phyloP scores from a whole-genome alignment of 35 echinoderm and acorn worm species.

The Lytechinus variegatus region DNA sequence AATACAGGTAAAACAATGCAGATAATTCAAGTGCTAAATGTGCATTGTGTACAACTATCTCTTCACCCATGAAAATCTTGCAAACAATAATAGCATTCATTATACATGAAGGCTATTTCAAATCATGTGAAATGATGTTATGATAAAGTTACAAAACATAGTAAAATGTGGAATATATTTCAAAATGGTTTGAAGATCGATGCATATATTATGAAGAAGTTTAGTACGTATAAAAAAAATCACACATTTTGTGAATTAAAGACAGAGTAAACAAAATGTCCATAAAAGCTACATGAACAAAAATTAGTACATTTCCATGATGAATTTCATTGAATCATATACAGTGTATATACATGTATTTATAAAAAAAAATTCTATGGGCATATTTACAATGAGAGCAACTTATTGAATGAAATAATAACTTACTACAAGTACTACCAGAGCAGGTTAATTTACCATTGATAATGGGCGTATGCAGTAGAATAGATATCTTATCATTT shows the following conservation, averaged over 20 bases:
- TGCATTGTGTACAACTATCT: no score
- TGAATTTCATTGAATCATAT: neutral
- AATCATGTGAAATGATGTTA: neutral
- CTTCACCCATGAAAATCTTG: neutral
- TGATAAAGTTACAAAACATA: neutral
- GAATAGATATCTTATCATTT: no score
- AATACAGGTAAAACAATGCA: no score
- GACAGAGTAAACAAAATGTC: neutral
- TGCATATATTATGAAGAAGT: neutral
- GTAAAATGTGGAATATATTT: neutral
- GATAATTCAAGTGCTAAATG: no score
- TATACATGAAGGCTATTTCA: neutral
- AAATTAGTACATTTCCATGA: neutral
- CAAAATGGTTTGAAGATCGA: neutral
- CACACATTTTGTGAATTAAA: neutral
- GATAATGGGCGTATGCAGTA: no score
- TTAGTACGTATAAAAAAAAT: neutral
- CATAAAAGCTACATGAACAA: neutral
- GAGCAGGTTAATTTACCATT: neutral
- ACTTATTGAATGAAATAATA: neutral
- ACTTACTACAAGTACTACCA: neutral
- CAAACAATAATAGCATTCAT: neutral
- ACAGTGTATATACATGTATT: neutral
- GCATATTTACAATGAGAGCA: neutral
- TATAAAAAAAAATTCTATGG: neutral